Base-by-base conservation (phyloP, 2,888 invertebrate genomes). In the Pandemis corylana region DNA sequence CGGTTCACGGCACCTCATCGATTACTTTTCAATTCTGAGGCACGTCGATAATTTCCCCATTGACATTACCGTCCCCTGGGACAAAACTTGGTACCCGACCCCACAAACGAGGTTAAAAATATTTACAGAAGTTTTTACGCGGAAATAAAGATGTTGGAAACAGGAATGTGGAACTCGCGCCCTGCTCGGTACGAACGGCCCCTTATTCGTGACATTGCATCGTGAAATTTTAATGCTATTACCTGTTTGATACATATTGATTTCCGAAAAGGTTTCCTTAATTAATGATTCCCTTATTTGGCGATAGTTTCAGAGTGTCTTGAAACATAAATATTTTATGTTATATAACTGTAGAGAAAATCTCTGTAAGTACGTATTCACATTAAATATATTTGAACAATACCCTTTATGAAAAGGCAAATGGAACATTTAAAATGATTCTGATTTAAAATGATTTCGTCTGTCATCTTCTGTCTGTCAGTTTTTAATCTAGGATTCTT, bases 1-100 rank as follows among this genome's bases (percentile, higher is more conserved):
- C 28, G 64, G 41, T 65, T 67, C 67, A 49, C 76, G 79, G 79
- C 81, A 83, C 82, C 82, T 83, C 82, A 80, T 85, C 83, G 83
- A 84, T 85, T 85, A 82, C 83, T 83, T 83, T 81, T 80, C 77
- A 80, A 82, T 81, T 80, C 79, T 78, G 74, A 51, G 72, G 77
- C 70, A 53, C 69, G 64, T 77, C 80, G 80, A 80, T 82, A 81
- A 79, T 80, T 79, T 77, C 76, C 72, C 76, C 81, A 77, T 81
- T 82, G 75, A 67, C 72, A 72, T 64, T 67, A 65, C 44, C 41
- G 62, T 53, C 64, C 59, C 67, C 46, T 44, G 36, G 46, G 46
- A 46, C 46, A 4, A 46, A 46, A 46, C 46, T 46, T 46, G 46
- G 72, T 65, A 20, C 61, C n/a, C 36, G 51, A 71, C 1, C 20